Conservation (phyloP, 2,888 invertebrate species). For the Apamea epomidion region DNA sequence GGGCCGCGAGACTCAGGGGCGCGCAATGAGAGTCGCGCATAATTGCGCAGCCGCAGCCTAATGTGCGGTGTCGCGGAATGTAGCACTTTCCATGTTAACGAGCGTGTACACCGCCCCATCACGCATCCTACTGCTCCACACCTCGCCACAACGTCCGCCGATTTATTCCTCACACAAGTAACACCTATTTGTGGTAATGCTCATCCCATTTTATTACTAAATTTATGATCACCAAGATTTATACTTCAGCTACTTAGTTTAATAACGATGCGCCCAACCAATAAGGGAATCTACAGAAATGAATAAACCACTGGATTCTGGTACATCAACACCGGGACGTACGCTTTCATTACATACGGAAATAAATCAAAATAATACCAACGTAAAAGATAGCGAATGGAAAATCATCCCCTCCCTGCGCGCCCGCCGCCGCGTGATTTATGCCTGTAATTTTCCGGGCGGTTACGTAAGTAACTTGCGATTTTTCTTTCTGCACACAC, state of each 20-base stretch:
- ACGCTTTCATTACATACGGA: constrained; percentile 88
- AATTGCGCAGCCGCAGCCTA: constrained; percentile 82
- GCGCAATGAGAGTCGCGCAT: constrained; percentile 72
- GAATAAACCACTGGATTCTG: constrained; percentile 81
- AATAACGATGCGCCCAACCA: constrained; percentile 75
- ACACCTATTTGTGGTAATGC: constrained; percentile 85
- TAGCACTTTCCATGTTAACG: constrained; percentile 85
- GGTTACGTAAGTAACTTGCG: constrained; percentile 89
- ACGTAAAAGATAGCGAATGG: constrained; percentile 89
- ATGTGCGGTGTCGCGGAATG: constrained; percentile 86
- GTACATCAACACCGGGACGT: constrained; percentile 86
- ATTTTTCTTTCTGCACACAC: constrained; percentile 89
- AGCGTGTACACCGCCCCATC: constrained; percentile 78
- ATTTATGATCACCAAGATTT: constrained; percentile 76
- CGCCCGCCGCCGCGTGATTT: constrained; percentile 82
- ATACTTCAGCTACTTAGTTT: constrained; percentile 75
- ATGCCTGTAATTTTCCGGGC: constrained; percentile 89
- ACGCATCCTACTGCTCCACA: constrained; percentile 65
- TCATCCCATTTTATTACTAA: constrained; percentile 80
- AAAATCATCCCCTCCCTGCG: constrained; percentile 85
- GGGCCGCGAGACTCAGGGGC: constrained; percentile 57
- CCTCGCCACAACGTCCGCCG: constrained; percentile 82
- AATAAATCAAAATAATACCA: constrained; percentile 90
- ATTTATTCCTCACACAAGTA: constrained; percentile 78
- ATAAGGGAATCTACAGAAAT: constrained; percentile 78